A percentile compares a stretch with the other conserved stretches of the same genome.
These are phyloP conservation scores for Cydia amplana DNA, from an alignment of 1,140 invertebrate species.

Conservation along the genomic window DNA sequence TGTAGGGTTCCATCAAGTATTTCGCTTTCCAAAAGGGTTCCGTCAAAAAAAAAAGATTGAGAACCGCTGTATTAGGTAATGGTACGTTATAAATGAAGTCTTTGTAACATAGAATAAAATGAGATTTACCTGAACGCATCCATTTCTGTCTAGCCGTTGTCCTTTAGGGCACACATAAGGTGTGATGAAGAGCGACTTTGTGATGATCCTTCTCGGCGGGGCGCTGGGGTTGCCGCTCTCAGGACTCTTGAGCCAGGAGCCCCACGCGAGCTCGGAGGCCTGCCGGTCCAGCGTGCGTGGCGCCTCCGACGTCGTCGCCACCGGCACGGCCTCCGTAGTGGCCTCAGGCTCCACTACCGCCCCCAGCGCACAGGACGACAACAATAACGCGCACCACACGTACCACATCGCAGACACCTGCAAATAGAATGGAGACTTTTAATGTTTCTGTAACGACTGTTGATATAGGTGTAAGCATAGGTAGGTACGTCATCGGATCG, in stretches of 20 bases:
- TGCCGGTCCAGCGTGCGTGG: conserved; percentile 67
- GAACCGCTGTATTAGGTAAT: too few species aligned
- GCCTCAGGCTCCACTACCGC: conserved; percentile 46
- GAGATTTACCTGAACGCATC: conserved; percentile 62
- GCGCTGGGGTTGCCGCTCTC: conserved; percentile 67
- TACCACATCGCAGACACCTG: conserved; percentile 77
- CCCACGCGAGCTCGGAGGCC: conserved; percentile 68
- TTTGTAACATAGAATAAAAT: conserved; percentile 16
- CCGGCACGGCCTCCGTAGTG: conserved; percentile 36
- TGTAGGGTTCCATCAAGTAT: too few species aligned
- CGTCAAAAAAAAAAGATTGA: too few species aligned
- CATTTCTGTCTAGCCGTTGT: conserved; percentile 66
- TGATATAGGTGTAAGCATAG: conserved; percentile 21
- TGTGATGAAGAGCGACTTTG: conserved; percentile 72
- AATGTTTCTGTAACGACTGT: background rate
- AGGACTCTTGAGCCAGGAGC: conserved; percentile 66
- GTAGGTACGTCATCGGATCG: conserved; percentile 7
- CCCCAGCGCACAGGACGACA: conserved; percentile 71
- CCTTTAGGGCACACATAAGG: conserved; percentile 69
- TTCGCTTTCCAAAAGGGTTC: too few species aligned
- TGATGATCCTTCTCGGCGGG: conserved; percentile 68
- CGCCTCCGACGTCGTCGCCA: conserved; percentile 61
- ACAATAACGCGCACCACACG: conserved; percentile 69
- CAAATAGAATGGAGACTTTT: conserved; percentile 37
- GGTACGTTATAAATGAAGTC: background rate